Base-by-base conservation (phyloP, 1,140 invertebrate genomes). In the Drosophila athabasca region DNA sequence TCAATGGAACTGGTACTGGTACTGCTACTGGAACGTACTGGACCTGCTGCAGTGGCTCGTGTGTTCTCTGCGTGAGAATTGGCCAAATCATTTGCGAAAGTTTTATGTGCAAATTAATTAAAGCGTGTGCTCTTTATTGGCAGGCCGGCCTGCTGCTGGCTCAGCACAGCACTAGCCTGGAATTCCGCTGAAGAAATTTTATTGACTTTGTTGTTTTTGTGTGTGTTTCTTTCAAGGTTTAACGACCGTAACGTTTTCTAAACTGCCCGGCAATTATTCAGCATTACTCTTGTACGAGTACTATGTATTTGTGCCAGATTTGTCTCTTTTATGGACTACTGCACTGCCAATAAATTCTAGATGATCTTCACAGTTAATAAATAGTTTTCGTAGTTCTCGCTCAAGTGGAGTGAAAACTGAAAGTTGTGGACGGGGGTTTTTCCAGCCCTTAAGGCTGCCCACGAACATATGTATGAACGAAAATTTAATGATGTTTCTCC, bases 81-180 rank as follows among this genome's bases (percentile, higher is more conserved):
- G 49, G 22, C 13, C 58, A 64, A 46, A 71, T 75, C 59, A 62
- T 45, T 76, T 58, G 79, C 76, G 84, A 88, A 88, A 88, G 79
- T 89, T 83, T 70, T 76, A 76, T 79, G 65, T 49, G 54, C 64
- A 68, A 88, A 88, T 88, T 88, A 87, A 88, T 79, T 76, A 55
- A 61, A 79, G 70, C 66, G 71, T 79, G 52, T 54, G 49, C 62
- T 74, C 59, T 74, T 74, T 69, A 71, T 77, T 77, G 74, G 67
- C 55, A 51, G 48, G 67, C 55, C 54, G 48, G 59, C 49, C 45
- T 71, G 55, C 60, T 57, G 66, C 51, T 69, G 64, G 64, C 66
- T 69, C 66, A 69, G 66, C 66, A 65, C 77, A 69, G 66, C 66
- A 65, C 77, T 74, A 62, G 59, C 58, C 64, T 62, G 75, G 65